Conservation (phyloP, 2,888 invertebrate species). For the Zygothrica quintamaculata region DNA sequence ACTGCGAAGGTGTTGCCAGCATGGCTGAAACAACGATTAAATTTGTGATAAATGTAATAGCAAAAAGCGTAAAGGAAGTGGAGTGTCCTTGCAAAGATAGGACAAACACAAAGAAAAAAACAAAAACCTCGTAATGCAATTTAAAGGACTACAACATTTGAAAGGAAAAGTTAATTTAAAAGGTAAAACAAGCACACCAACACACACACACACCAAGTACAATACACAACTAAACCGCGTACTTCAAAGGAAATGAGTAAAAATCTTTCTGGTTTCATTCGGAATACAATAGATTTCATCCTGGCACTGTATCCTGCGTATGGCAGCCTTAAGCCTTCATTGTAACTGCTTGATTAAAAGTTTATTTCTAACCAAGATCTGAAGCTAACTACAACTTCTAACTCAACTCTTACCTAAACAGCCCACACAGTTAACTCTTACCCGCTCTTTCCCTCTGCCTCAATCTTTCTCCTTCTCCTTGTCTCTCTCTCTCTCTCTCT, state of each 20-base stretch:
- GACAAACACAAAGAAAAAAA: too few relatives aligned
- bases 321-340: too few relatives aligned
- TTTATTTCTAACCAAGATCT: too few relatives aligned
- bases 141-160: not conserved
- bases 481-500: not conserved
- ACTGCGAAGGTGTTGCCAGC: conserved; percentile 11
- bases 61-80: not conserved
- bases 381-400: too few relatives aligned
- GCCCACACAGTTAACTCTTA: too few relatives aligned
- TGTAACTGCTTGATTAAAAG: too few relatives aligned
- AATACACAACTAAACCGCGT: too few relatives aligned
- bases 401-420: too few relatives aligned
- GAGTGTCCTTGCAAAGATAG: conserved; percentile 5
- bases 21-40: conserved; percentile 30
- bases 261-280: too few relatives aligned
- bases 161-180: conserved; percentile 1
- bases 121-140: not conserved
- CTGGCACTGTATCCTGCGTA: too few relatives aligned
- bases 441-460: not conserved
- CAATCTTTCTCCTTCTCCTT: not conserved
- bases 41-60: conserved; percentile 44
- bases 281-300: too few relatives aligned
- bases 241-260: not conserved
- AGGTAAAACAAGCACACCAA: not conserved
- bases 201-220: not conserved